Evolutionary conservation across 2,888 invertebrate genomes (phyloP), one percentile per base, ranked within the genome.

Genomic region (Mongoloraphidia duomilia): DNA sequence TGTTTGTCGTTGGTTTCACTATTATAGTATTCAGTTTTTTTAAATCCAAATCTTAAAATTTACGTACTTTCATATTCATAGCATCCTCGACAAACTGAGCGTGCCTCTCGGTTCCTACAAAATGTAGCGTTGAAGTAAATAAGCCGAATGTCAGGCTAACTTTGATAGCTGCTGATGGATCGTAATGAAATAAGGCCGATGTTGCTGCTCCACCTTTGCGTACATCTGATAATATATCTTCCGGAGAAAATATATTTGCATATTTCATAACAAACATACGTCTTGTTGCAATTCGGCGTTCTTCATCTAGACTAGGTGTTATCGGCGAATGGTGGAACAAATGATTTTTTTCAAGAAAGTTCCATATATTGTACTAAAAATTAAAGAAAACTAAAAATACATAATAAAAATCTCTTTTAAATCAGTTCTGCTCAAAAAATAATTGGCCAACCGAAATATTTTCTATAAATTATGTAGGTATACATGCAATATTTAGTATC

Each of bases 81-180:
- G 63, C 54, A 33, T 68, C 72, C 41, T 72, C 73, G 1, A 79
- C 63, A 52, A 75, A 71, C 37, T 75, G 69, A 40, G 65, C 67
- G 57, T 84, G 79, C 43, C 84, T 75, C 1, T 74, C 71, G 2
- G 76, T 76, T 0, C 85, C 86, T 53, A 81, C 71, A 9, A 79
- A 75, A 43, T 76, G 67, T 41, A 86, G 68, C 0, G 78, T 75
- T 58, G 76, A 80, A 9, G 75, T 69, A 60, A 83, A 83, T 70
- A 86, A 75, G 9, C 76, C 72, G 61, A 79, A 78, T 1, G 79
- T 77, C 1, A 84, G 61, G 0, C 75, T 75, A 43, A 76, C 65
- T 65, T 82, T 86, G 1, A 84, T 76, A 5, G 79, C 74, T 13
- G 80, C 63, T 4, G 78, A 75, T 36, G 78, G 76, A 59, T 80